These are phyloP conservation scores for Spizaetus ornatus DNA, from an alignment of 2,113 vertebrate genomes.

Conservation along the genomic window DNA sequence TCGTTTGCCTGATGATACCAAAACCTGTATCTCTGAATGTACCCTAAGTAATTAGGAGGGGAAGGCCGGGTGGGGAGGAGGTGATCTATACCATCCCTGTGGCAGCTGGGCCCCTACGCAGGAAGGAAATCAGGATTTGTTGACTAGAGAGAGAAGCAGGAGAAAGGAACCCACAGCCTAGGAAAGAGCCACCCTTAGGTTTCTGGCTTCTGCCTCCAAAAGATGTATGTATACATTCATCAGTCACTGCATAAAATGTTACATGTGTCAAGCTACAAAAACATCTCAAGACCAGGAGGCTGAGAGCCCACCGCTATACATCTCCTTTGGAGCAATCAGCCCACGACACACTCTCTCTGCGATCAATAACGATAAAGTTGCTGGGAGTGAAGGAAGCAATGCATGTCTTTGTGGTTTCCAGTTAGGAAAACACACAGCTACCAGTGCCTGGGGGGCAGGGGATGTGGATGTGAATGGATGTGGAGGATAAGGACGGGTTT, in stretches of 20 bases:
- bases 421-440: background rate
- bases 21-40: background rate
- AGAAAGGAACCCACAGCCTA: background rate
- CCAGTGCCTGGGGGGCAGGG: background rate
- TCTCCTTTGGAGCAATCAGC: background rate
- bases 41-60: background rate
- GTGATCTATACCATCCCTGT: background rate
- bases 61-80: background rate
- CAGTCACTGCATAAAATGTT: background rate
- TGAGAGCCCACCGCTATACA: background rate
- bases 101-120: too few species aligned
- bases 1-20: background rate
- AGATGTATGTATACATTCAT: fast-evolving
- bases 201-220: background rate
- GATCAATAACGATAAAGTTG: background rate
- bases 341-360: fast-evolving
- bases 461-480: background rate
- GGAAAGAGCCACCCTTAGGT: background rate
- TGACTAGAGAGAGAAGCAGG: background rate
- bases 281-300: background rate
- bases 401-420: background rate
- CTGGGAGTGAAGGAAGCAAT: background rate
- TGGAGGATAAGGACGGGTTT: fast-evolving
- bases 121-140: background rate
- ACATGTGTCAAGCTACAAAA: background rate